Conservation (phyloP, 2,888 invertebrate genomes). For the Tetranychus truncatus region DNA sequence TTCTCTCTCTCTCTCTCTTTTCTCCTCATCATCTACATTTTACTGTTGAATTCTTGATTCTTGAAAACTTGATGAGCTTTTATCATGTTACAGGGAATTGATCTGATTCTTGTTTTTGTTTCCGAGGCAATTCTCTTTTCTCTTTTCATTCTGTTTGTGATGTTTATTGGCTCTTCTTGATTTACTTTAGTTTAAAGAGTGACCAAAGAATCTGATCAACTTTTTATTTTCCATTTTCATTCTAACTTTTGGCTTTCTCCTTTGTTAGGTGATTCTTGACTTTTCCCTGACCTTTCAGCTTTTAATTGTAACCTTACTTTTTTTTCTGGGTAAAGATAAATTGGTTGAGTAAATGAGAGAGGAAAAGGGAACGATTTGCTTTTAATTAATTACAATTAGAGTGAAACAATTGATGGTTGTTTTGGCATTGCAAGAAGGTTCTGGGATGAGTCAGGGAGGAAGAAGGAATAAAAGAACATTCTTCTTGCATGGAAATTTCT, state of each 20-base stretch:
- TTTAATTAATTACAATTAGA: conserved; percentile 1
- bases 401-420: neutral
- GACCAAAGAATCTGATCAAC: neutral
- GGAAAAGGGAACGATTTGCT: neutral
- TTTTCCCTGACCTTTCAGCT: neutral
- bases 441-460: neutral
- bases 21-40: neutral
- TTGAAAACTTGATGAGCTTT: neutral
- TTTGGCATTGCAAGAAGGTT: neutral
- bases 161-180: neutral
- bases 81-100: neutral
- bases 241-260: neutral
- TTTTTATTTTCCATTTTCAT: neutral
- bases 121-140: neutral
- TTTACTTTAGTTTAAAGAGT: neutral
- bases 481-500: neutral
- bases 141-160: neutral
- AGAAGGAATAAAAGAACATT: neutral
- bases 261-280: neutral
- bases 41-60: neutral
- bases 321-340: neutral
- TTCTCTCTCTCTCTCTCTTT: neutral
- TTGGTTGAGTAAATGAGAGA: neutral
- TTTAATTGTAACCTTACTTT: neutral
- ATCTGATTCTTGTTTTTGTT: neutral